Percentiles rank a stretch among this genome's conserved stretches.
Conservation (phyloP, 2,797 vertebrate species). For the Enteromius anoplus region DNA sequence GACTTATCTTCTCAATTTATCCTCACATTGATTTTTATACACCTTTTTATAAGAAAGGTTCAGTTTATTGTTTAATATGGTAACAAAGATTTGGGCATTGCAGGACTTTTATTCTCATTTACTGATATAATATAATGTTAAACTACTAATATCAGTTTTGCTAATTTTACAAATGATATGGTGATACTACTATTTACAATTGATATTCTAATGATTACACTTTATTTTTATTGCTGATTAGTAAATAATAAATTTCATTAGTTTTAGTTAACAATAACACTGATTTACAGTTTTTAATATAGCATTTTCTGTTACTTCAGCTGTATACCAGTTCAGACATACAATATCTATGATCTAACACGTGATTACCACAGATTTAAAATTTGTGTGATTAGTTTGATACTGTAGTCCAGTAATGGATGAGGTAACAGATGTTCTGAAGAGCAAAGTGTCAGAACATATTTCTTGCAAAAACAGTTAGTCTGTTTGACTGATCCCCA, state of each 20-base stretch:
- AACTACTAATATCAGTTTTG: neutral
- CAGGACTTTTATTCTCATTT: neutral
- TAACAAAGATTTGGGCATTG: neutral
- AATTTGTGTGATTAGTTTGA: slow-evolving; percentile 6
- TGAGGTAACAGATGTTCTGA: slow-evolving; percentile 49
- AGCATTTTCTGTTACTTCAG: neutral
- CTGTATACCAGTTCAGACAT: neutral
- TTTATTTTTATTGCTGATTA: neutral
- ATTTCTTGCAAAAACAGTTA: slow-evolving; percentile 67
- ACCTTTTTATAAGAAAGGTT: neutral
- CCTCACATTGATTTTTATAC: neutral
- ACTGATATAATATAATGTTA: neutral
- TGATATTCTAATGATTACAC: neutral
- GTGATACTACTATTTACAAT: neutral
- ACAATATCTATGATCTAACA: neutral
- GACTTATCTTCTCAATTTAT: slow-evolving; percentile 28
- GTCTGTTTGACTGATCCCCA: slow-evolving; percentile 60
- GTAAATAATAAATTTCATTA: neutral
- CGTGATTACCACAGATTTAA: neutral
- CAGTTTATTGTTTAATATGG: neutral
- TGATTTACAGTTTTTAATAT: neutral
- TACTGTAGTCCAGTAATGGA: slow-evolving; percentile 10
- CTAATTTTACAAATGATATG: neutral
- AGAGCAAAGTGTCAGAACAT: slow-evolving; percentile 59
- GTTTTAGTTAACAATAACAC: neutral